Evolutionary conservation across 92 coral and sea anemone genomes (phyloP), one percentile per base, ranked within the genome.

Genomic region (Paramuricea clavata): DNA sequence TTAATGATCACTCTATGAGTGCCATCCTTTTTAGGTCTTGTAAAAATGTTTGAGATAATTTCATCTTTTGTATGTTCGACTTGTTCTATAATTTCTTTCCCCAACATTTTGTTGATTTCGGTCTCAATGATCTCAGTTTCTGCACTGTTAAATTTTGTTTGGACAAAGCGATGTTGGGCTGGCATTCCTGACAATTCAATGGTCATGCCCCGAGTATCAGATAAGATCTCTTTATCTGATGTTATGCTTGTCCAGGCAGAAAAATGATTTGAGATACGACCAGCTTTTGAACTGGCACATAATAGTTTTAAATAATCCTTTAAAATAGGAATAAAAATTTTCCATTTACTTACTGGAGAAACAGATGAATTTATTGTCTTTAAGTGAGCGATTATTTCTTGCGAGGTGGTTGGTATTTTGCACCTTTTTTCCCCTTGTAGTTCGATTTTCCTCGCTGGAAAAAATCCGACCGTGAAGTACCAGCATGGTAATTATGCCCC

Each of bases 1-100:
- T n/a, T n/a, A n/a, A n/a, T n/a, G n/a, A n/a, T n/a, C n/a, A n/a
- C n/a, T n/a, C n/a, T n/a, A n/a, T n/a, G n/a, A n/a, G n/a, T 52
- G 22, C 69, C 83, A 57, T 57, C 83, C 15, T 78, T 78, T 23
- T 78, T 78, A 13, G 69, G 49, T 32, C 28, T 15, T 15, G n/a
- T 0, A 36, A 78, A 78, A 49, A 78, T 78, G 49, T 57, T 50
- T 10, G 81, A 76, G 23, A 49, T 44, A 5, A 78, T 23, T 34
- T 30, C 32, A n/a, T n/a, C n/a, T n/a, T n/a, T n/a, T n/a, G n/a
- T n/a, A 25, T 72, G 22, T 1, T 27, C 32, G 6, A 41, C 52
- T 44, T 23, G 28, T 11, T 36, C 13, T 9, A 72, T 39, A 35
- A 72, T 33, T 13, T 16, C 30, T 35, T 72, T 39, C 11, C 1